Evolutionary conservation across 2,888 invertebrate species (phyloP).

Genomic region (Apamea sordens): DNA sequence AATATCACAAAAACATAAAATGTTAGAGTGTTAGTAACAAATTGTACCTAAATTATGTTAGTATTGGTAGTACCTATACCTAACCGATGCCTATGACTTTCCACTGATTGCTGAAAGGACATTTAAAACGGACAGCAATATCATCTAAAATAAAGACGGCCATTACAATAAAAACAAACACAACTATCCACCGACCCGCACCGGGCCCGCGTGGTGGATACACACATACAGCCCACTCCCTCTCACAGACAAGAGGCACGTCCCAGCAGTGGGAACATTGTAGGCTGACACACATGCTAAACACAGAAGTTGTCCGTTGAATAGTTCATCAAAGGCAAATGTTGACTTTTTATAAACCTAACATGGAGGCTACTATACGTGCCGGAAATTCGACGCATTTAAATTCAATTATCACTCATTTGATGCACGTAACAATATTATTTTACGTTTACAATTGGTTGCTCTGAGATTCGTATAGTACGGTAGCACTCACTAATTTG

Average conservation of each 20-base stretch:
- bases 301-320: background rate
- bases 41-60: too few species aligned
- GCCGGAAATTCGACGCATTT: slow-evolving; percentile 43
- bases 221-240: too few species aligned
- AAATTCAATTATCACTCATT: slow-evolving; percentile 61
- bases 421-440: slow-evolving; percentile 47
- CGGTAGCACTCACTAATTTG: slow-evolving; percentile 36
- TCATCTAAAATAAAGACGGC: background rate
- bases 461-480: slow-evolving; percentile 20
- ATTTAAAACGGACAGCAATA: too few species aligned
- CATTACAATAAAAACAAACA: background rate
- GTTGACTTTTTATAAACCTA: slow-evolving; percentile 27
- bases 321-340: slow-evolving; percentile 17
- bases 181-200: too few species aligned
- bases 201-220: too few species aligned
- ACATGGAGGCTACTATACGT: slow-evolving; percentile 5
- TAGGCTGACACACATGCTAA: background rate
- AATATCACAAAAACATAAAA: too few species aligned
- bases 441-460: slow-evolving; percentile 40
- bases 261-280: background rate
- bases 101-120: too few species aligned
- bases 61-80: too few species aligned
- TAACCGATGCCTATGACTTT: too few species aligned
- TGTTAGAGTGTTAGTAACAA: too few species aligned
- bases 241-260: background rate